Percentiles rank a stretch among this genome's conserved stretches.
Evolutionary conservation across 2,113 vertebrate species (phyloP).

Genomic region (Physeter macrocephalus): DNA sequence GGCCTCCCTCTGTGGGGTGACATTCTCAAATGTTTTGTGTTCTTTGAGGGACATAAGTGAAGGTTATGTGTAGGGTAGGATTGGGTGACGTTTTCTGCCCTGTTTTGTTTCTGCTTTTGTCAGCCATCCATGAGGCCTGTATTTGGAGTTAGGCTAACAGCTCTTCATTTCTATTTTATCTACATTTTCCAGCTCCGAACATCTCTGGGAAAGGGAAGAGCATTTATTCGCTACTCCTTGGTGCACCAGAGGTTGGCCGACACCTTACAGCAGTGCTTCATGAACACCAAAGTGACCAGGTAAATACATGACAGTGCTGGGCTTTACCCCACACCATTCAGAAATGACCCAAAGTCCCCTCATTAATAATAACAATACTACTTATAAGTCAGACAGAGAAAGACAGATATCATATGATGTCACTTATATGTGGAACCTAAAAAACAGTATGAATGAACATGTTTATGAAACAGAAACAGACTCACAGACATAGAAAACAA

Average conservation of each 20-base stretch:
- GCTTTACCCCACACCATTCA: rapidly evolving
- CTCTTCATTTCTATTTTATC: slow-evolving; percentile 67
- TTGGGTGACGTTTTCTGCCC: background rate
- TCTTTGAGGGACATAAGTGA: background rate
- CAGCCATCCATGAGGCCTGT: background rate
- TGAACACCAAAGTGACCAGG: slow-evolving; percentile 94
- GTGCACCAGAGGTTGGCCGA: slow-evolving; percentile 96
- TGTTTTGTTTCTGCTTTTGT: background rate
- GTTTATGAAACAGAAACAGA: background rate
- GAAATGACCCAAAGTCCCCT: rapidly evolving
- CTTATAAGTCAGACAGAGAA: background rate
- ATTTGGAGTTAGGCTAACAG: background rate
- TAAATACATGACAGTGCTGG: slow-evolving; percentile 42
- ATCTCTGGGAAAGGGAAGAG: slow-evolving; percentile 94
- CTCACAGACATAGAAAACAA: background rate
- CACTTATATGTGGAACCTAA: background rate
- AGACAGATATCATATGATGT: background rate
- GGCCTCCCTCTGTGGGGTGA: background rate
- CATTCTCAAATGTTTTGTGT: background rate
- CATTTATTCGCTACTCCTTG: slow-evolving; percentile 94
- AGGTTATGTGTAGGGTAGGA: background rate
- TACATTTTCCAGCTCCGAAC: slow-evolving; percentile 87
- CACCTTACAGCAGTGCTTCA: slow-evolving; percentile 95
- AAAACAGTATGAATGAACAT: background rate
- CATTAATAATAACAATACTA: background rate